phyloP scores from a whole-genome alignment of 1,140 invertebrate species.

The Bilobella aurantiaca region DNA sequence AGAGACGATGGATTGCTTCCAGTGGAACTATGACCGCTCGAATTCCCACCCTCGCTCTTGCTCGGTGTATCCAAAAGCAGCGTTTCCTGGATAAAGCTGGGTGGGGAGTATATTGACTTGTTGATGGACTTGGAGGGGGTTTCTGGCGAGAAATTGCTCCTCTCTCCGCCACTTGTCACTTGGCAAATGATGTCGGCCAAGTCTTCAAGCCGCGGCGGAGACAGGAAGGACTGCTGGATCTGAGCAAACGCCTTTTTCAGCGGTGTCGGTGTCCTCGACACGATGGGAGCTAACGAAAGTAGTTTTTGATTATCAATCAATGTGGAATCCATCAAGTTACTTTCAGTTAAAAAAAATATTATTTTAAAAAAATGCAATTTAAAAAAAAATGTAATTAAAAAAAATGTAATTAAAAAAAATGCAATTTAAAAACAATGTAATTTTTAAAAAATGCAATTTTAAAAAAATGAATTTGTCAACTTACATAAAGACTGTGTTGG shows the following conservation, averaged over 20 bases:
- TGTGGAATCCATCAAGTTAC: too few relatives aligned
- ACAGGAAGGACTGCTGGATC: constrained; percentile 22
- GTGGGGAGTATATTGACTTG: constrained; percentile 25
- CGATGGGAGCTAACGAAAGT: not conserved
- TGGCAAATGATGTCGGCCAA: constrained; percentile 28
- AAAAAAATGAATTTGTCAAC: not conserved
- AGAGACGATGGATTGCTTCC: too few relatives aligned
- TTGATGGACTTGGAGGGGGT: constrained; percentile 22
- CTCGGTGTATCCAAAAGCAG: constrained; percentile 3
- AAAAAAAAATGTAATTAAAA: too few relatives aligned
- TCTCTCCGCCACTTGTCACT: not conserved
- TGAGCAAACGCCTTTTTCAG: constrained; percentile 29
- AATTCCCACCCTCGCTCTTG: not conserved
- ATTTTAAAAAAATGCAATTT: too few relatives aligned
- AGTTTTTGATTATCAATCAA: too few relatives aligned
- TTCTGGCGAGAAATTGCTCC: constrained; percentile 10
- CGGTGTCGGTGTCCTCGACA: constrained; percentile 22
- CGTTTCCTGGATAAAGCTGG: constrained; percentile 19
- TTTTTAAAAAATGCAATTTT: too few relatives aligned
- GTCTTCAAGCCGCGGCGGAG: constrained; percentile 26
- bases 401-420: too few relatives aligned
- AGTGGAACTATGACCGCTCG: too few relatives aligned
- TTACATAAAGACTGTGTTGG: constrained; percentile 5
- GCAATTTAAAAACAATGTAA: too few relatives aligned
- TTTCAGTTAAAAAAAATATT: too few relatives aligned